Conservation (phyloP, 2,797 vertebrate genomes). For the Manis pentadactyla region DNA sequence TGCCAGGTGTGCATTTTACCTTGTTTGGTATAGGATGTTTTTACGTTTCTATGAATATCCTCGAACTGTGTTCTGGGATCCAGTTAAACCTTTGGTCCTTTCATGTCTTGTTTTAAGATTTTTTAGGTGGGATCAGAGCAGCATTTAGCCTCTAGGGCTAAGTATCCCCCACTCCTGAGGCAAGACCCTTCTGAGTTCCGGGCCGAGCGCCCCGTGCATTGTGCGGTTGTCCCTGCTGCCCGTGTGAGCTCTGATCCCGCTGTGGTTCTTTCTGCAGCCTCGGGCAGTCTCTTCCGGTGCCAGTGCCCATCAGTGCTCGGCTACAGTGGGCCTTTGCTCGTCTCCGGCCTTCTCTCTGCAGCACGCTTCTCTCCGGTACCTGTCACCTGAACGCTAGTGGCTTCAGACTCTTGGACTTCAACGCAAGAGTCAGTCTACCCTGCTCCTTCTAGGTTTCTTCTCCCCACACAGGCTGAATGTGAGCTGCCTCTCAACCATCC, state of each 20-base stretch:
- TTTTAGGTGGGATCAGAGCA: neutral
- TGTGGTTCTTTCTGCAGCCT: neutral
- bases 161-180: neutral
- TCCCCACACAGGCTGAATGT: neutral
- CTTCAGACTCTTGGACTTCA: neutral
- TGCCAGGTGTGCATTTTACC: neutral
- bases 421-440: neutral
- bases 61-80: neutral
- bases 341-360: neutral
- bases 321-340: neutral
- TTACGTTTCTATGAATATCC: neutral
- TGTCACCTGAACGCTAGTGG: neutral
- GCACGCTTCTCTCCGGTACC: neutral
- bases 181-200: neutral
- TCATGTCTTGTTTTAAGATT: neutral
- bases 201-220: rapidly evolving
- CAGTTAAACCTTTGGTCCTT: neutral
- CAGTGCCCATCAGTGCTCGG: neutral
- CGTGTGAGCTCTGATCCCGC: neutral
- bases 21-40: neutral
- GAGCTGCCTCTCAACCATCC: neutral
- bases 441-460: too few species aligned
- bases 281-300: neutral
- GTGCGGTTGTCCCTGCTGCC: neutral
- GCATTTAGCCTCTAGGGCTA: neutral